Conservation (phyloP, 2,888 invertebrate species). For the Neoitamus cyanurus region DNA sequence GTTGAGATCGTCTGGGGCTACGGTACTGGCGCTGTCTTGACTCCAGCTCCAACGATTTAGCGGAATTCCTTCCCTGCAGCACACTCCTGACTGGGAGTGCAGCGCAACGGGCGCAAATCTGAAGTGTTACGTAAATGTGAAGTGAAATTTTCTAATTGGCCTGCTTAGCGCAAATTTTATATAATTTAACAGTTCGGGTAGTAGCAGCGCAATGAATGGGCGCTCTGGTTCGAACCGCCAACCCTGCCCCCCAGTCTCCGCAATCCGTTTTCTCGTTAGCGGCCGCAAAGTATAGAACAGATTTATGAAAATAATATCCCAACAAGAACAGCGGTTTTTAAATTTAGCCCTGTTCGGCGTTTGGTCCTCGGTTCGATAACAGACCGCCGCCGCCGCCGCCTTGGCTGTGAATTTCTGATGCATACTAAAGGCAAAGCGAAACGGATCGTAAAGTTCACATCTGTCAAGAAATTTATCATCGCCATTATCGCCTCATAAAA, state of each 20-base stretch:
- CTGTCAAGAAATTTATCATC: conserved; percentile 30
- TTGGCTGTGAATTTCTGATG: not conserved
- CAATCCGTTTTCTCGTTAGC: not conserved
- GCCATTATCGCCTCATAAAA: conserved; percentile 27
- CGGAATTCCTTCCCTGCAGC: not conserved
- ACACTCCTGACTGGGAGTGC: not conserved
- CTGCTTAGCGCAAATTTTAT: conserved; percentile 24
- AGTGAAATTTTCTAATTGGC: conserved; percentile 34
- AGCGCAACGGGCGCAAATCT: not conserved
- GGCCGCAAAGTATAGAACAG: not conserved
- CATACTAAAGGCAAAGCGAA: not conserved
- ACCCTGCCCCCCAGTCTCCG: not conserved
- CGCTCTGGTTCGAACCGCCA: not conserved
- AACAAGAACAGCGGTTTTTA: not conserved
- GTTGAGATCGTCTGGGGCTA: not conserved
- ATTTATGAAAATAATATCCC: not conserved
- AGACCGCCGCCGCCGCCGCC: too few species aligned
- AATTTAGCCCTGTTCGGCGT: not conserved
- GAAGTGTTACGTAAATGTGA: conserved; percentile 20
- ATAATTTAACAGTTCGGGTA: not conserved
- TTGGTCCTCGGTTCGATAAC: not conserved
- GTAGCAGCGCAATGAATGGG: not conserved
- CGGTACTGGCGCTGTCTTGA: not conserved
- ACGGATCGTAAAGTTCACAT: conserved; percentile 13
- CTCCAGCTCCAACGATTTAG: not conserved